Evolutionary conservation across 2,113 vertebrate species (phyloP), one percentile per base, ranked within the genome.

Genomic region (Lota lota): DNA sequence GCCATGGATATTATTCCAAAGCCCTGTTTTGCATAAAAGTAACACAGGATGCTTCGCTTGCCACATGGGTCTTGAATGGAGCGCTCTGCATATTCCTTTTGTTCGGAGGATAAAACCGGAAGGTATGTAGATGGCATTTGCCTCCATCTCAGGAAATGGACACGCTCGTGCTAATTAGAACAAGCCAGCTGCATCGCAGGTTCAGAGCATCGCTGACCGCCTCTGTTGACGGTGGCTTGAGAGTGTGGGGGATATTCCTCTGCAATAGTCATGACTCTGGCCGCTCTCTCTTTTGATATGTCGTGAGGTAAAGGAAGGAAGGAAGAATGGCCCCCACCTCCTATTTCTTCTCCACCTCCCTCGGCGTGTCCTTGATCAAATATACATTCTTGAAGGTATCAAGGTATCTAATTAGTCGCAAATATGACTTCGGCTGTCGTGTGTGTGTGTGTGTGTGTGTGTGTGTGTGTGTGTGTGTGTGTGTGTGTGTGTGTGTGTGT

Each of bases 11-110:
- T 82, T 79, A 78, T 74, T 81, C 67, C 73, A 76, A 58, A 36
- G 47, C 12, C 0, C 22, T 63, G 85, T 17, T 86, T 82, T 81
- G 77, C 80, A 85, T 84, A 83, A 76, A 87, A 85, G 78, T 78
- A 28, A 75, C 80, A 82, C 79, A 72, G 70, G 80, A 78, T 69
- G 67, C 80, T 60, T 71, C 68, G 62, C 63, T 73, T 8, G 19
- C 63, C 61, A 18, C 72, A 63, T 72, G 63, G 47, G 80, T 69
- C 67, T 77, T 66, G 6, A 68, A 53, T 64, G 70, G 69, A 74
- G 66, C 63, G 61, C 59, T 51, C 67, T 65, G 67, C 63, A 67
- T 78, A 67, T 76, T 78, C 67, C 57, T 47, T 56, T 28, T 28
- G 12, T 53, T 53, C 50, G 24, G 24, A 53, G 65, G 36, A 59